A percentile compares a stretch with the other conserved stretches of the same genome.
phyloP scores from a whole-genome alignment of 2,888 invertebrate species.

The Timema podura region DNA sequence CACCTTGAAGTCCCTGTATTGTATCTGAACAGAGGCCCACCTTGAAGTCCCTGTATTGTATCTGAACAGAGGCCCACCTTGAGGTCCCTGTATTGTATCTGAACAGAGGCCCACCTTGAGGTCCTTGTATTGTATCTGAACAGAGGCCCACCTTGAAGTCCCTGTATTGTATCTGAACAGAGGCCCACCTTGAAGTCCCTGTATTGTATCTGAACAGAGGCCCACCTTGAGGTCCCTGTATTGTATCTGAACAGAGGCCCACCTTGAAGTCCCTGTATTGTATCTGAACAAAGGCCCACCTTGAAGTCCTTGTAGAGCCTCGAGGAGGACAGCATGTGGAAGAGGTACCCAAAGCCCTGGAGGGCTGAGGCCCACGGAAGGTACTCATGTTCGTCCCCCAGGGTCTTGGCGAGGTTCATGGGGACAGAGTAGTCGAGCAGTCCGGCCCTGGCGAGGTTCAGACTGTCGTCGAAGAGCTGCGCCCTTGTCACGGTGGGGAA shows the following conservation, averaged over 20 bases:
- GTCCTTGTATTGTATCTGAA: too few relatives aligned
- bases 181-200: too few relatives aligned
- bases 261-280: background rate
- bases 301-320: conserved; percentile 57
- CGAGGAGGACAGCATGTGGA: conserved; percentile 55
- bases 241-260: background rate
- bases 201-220: too few relatives aligned
- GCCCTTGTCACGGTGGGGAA: conserved; percentile 78
- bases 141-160: too few relatives aligned
- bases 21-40: too few relatives aligned
- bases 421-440: conserved; percentile 52
- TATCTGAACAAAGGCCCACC: conserved; percentile 41
- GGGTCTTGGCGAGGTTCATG: conserved; percentile 44
- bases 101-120: too few relatives aligned
- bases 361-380: conserved; percentile 59
- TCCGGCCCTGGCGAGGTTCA: conserved; percentile 73
- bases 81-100: too few relatives aligned
- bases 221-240: background rate
- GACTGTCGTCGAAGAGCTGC: conserved; percentile 82
- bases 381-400: conserved; percentile 53
- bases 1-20: too few relatives aligned
- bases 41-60: too few relatives aligned
- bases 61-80: too few relatives aligned
- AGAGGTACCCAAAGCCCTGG: conserved; percentile 55
- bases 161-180: too few relatives aligned